phyloP scores from a whole-genome alignment of 2,888 invertebrate species.

The Athetis lepigone region DNA sequence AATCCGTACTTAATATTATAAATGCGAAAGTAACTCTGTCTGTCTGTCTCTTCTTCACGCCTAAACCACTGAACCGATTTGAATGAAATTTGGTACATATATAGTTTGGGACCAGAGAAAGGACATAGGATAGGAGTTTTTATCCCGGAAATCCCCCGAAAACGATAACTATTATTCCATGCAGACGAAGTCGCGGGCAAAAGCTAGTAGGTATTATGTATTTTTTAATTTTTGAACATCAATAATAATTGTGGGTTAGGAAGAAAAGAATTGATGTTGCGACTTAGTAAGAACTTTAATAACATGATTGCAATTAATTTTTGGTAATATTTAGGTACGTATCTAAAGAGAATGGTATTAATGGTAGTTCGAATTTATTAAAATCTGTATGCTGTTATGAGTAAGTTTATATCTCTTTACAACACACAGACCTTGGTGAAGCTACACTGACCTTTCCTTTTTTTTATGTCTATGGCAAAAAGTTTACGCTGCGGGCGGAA shows the following conservation, averaged over 20 bases:
- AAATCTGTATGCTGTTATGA: constrained; percentile 26
- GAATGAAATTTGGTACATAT: no score
- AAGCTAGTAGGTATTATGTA: no score
- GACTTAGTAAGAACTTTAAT: neutral
- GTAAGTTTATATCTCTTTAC: constrained; percentile 40
- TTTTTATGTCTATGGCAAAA: constrained; percentile 54
- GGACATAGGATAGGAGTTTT: no score
- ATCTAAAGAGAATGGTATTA: constrained; percentile 3
- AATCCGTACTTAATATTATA: no score
- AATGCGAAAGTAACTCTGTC: no score
- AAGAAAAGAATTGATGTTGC: neutral
- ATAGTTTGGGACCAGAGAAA: no score
- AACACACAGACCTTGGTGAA: constrained; percentile 63
- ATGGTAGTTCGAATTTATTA: neutral
- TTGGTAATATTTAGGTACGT: neutral
- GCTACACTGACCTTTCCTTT: constrained; percentile 68
- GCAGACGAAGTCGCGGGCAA: neutral
- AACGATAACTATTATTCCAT: no score
- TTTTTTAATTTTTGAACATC: neutral
- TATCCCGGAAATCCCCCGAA: no score
- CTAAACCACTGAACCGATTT: no score
- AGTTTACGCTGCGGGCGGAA: constrained; percentile 64
- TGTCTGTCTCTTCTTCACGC: no score
- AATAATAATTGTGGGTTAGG: neutral
- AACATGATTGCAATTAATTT: neutral